These are phyloP conservation scores for Pterois miles DNA, from an alignment of 2,797 vertebrate genomes.

Conservation along the genomic window DNA sequence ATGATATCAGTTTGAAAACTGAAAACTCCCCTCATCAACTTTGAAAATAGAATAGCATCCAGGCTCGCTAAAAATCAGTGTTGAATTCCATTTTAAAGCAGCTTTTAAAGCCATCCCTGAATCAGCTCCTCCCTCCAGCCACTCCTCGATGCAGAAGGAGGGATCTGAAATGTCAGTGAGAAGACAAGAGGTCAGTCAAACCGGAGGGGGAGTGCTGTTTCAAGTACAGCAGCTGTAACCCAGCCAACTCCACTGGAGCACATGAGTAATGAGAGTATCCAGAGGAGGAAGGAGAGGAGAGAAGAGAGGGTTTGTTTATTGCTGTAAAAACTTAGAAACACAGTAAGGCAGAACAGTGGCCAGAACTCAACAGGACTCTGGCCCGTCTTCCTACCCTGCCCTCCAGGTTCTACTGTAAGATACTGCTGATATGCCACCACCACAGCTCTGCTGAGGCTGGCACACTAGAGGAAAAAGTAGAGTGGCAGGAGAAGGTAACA, in stretches of 20 bases:
- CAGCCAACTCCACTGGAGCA: neutral
- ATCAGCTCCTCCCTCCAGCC: neutral
- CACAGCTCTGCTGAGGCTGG: neutral
- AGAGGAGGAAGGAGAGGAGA: neutral
- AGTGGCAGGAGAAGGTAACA: constrained; percentile 12
- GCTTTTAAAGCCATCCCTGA: neutral
- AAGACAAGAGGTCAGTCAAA: constrained; percentile 13
- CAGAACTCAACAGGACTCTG: neutral
- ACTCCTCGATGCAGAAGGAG: constrained; percentile 8
- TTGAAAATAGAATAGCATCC: too few species aligned
- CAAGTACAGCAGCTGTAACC: neutral
- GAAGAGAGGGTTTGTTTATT: constrained; percentile 12
- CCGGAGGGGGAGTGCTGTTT: constrained; percentile 3
- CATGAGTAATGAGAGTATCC: constrained; percentile 14
- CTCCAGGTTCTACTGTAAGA: constrained; percentile 10
- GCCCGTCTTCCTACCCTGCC: neutral
- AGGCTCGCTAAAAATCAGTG: too few species aligned
- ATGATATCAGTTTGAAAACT: too few species aligned
- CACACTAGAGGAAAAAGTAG: neutral
- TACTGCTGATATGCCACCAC: neutral
- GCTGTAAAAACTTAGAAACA: constrained; percentile 12
- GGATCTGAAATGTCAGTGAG: constrained; percentile 6
- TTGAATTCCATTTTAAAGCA: constrained; percentile 11
- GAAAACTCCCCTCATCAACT: too few species aligned
- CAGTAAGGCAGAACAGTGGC: constrained; percentile 21